phyloP scores from a whole-genome alignment of 2,797 vertebrate species.

The Lagorchestes hirsutus region DNA sequence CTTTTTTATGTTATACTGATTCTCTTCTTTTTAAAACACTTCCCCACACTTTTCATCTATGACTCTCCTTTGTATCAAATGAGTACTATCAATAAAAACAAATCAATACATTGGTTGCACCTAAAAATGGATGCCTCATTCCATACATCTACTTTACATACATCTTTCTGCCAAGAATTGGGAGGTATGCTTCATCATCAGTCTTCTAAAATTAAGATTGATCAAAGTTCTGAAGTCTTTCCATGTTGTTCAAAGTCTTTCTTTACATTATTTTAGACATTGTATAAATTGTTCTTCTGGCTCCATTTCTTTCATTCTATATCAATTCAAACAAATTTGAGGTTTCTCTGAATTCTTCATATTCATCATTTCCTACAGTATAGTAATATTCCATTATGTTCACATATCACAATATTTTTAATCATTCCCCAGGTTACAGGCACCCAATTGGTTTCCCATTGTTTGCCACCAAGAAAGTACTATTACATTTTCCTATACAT shows the following conservation, averaged over 20 bases:
- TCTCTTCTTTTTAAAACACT: neutral
- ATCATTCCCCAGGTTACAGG: neutral
- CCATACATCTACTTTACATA: neutral
- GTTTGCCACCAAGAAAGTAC: neutral
- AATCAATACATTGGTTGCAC: neutral
- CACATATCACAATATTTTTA: no score
- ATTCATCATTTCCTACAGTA: neutral
- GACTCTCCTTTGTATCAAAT: neutral
- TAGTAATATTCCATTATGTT: no score
- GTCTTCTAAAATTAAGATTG: neutral
- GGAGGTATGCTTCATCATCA: neutral
- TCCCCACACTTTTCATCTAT: neutral
- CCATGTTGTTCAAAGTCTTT: neutral
- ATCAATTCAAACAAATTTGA: neutral
- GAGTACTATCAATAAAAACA: neutral
- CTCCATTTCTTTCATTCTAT: neutral
- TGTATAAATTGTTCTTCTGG: neutral
- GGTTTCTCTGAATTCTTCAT: neutral
- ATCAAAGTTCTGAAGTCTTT: neutral
- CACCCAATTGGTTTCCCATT: neutral
- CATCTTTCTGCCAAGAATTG: neutral
- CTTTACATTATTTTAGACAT: neutral
- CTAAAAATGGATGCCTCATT: neutral
- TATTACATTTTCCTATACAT: neutral
- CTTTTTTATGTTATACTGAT: neutral